Conservation (phyloP, 2,888 invertebrate genomes). For the Schrankia costaestrigalis region DNA sequence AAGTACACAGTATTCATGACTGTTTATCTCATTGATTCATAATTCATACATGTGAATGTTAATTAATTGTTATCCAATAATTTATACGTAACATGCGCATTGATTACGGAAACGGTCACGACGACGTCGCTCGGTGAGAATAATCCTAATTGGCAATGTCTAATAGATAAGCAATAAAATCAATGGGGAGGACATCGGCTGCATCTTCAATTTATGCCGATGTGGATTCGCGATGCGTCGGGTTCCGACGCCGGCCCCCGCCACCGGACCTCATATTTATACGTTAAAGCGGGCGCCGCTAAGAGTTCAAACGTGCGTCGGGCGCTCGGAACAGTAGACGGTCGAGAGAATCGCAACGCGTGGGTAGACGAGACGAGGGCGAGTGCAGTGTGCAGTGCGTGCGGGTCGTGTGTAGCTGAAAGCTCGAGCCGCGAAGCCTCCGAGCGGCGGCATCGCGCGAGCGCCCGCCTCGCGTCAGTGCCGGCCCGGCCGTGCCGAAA, state of each 20-base stretch:
- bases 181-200: conserved; percentile 75
- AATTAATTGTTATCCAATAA: conserved; percentile 41
- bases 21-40: conserved; percentile 30
- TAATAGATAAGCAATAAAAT: conserved; percentile 74
- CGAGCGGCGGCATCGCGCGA: conserved; percentile 53
- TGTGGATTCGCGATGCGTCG: conserved; percentile 76
- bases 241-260: conserved; percentile 72
- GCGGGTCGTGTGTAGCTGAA: conserved; percentile 76
- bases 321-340: conserved; percentile 78
- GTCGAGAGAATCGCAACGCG: conserved; percentile 75
- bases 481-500: conserved; percentile 79
- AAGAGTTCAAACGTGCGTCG: conserved; percentile 79
- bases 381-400: conserved; percentile 81
- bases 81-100: conserved; percentile 51
- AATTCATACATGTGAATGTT: conserved; percentile 19
- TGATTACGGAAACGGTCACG: conserved; percentile 60
- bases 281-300: conserved; percentile 74
- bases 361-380: conserved; percentile 74
- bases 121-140: conserved; percentile 52
- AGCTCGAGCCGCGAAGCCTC: conserved; percentile 78
- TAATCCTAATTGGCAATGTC: conserved; percentile 75
- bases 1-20: neutral
- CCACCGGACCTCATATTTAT: conserved; percentile 79
- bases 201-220: conserved; percentile 77
- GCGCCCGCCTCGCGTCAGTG: conserved; percentile 71